phyloP scores from a whole-genome alignment of 1,140 invertebrate species.

The Drosophila albomicans region DNA sequence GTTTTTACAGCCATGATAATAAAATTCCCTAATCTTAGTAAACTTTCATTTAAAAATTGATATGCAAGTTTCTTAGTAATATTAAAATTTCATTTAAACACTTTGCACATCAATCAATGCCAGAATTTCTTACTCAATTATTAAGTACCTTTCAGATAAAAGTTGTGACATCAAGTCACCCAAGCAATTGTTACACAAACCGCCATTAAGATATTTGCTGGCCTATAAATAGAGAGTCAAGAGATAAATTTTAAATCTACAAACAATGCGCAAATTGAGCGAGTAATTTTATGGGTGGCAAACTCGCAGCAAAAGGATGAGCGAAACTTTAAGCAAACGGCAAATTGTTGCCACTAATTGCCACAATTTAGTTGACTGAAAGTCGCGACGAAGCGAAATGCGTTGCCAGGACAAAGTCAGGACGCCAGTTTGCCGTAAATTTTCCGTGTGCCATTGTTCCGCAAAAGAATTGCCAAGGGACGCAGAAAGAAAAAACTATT shows the following conservation, averaged over 20 bases:
- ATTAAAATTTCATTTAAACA: no score
- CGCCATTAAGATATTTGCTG: slow-evolving; percentile 7
- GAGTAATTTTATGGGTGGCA: slow-evolving; percentile 43
- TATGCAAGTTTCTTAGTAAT: no score
- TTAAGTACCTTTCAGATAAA: neutral
- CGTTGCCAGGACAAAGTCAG: slow-evolving; percentile 32
- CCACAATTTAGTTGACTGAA: slow-evolving; percentile 68
- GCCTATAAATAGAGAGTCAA: slow-evolving; percentile 4
- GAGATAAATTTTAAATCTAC: slow-evolving; percentile 34
- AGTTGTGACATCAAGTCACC: neutral
- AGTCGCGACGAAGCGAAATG: slow-evolving; percentile 26
- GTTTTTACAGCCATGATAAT: no score
- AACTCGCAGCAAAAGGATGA: neutral
- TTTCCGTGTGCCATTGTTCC: slow-evolving; percentile 51
- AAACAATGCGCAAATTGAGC: slow-evolving; percentile 60
- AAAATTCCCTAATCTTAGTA: no score
- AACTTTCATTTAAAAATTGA: no score
- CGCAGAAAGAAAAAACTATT: slow-evolving; percentile 63
- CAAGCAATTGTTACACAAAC: slow-evolving; percentile 4
- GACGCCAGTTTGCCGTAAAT: slow-evolving; percentile 50
- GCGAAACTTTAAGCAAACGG: slow-evolving; percentile 75
- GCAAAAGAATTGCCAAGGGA: neutral
- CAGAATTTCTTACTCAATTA: neutral
- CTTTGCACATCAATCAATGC: no score
- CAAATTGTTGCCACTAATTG: slow-evolving; percentile 81